These are phyloP conservation scores for Rambutsinella grinnellia DNA, from an alignment of 2,888 invertebrate genomes.

Conservation along the genomic window DNA sequence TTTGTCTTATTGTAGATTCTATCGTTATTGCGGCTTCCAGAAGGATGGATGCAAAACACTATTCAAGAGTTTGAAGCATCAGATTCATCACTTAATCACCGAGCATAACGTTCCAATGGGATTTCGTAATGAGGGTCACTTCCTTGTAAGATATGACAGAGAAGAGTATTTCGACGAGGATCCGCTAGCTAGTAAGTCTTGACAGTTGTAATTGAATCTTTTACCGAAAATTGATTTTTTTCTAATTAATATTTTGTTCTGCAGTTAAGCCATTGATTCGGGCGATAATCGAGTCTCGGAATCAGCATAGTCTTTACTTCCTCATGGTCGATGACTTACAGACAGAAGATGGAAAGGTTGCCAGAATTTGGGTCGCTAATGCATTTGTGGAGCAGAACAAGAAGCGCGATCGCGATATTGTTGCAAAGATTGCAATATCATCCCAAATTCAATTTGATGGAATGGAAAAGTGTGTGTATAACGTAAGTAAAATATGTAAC, in stretches of 20 bases:
- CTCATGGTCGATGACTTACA: no score
- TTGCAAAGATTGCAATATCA: no score
- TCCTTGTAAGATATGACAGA: conserved; percentile 10
- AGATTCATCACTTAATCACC: conserved; percentile 1
- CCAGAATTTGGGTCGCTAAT: not conserved
- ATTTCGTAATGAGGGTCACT: not conserved
- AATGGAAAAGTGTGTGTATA: no score
- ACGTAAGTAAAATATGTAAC: no score
- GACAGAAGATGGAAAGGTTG: not conserved
- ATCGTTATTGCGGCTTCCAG: conserved; percentile 1
- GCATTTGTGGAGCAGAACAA: no score
- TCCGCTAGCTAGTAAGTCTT: not conserved
- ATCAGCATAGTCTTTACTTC: no score
- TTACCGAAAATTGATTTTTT: no score
- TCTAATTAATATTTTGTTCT: not conserved
- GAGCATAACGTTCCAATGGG: conserved; percentile 1
- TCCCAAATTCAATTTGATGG: no score
- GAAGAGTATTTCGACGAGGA: not conserved
- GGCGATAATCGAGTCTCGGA: not conserved
- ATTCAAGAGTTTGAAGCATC: not conserved
- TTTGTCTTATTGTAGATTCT: not conserved
- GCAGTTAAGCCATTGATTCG: conserved; percentile 15
- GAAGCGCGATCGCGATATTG: no score
- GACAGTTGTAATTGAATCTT: not conserved
- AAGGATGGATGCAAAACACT: not conserved